A percentile compares a stretch with the other conserved stretches of the same genome.
These are phyloP conservation scores for Megastigmus dorsalis DNA, from an alignment of 2,888 invertebrate species.

Conservation along the genomic window DNA sequence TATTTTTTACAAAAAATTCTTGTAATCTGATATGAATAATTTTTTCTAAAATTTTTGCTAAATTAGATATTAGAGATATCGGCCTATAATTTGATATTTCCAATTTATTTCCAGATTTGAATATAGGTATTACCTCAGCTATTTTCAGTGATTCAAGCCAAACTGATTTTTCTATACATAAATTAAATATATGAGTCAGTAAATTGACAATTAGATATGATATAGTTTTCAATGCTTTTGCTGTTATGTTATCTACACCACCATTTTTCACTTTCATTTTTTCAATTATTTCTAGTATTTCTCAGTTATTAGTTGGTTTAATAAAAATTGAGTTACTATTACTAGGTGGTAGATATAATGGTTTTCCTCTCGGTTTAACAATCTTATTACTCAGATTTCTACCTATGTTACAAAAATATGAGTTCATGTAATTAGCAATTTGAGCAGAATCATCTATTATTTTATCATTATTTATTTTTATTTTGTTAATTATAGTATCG, in stretches of 20 bases:
- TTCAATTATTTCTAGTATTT: neutral
- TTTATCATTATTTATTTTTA: neutral
- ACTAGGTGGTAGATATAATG: neutral
- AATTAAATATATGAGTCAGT: neutral
- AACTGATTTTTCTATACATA: neutral
- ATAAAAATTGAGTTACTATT: neutral
- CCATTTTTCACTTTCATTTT: neutral
- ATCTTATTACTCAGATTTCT: neutral
- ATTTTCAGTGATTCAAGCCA: too few species aligned
- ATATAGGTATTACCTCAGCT: too few species aligned
- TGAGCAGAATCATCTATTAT: neutral
- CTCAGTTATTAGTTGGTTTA: neutral
- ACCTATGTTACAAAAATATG: too few species aligned
- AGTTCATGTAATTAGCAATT: neutral
- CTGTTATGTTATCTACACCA: neutral
- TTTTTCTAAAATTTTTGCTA: too few species aligned
- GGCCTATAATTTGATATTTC: too few species aligned
- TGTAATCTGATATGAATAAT: too few species aligned
- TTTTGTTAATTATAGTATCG: neutral
- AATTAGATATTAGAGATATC: too few species aligned
- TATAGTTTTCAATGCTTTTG: neutral
- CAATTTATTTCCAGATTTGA: too few species aligned
- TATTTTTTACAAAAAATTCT: too few species aligned
- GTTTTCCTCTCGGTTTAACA: neutral
- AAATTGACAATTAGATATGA: neutral